Evolutionary conservation across 2,888 invertebrate genomes (phyloP).

Genomic region (Acanthosoma haemorrhoidale): DNA sequence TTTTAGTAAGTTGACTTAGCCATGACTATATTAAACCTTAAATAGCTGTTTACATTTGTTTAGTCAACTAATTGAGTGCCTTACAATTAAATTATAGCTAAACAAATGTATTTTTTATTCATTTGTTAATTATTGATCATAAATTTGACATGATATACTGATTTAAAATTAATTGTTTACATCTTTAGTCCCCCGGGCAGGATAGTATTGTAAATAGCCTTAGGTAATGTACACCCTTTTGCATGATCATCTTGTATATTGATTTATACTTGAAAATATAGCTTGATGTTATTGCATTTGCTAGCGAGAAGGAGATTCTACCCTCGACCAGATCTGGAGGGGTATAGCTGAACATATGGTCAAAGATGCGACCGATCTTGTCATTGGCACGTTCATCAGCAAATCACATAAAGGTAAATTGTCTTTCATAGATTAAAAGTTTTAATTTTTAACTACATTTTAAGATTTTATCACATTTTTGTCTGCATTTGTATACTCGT

Average conservation of each 20-base stretch:
- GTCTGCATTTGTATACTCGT: too few relatives aligned
- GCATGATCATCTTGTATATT: not conserved
- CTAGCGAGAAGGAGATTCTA: conserved; percentile 17
- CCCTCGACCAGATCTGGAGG: conserved; percentile 16
- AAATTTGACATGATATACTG: too few relatives aligned
- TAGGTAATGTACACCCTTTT: not conserved
- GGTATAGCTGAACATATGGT: conserved; percentile 18
- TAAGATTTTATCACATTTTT: too few relatives aligned
- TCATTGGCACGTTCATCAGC: conserved; percentile 15
- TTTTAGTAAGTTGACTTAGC: too few relatives aligned
- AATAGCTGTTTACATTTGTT: too few relatives aligned
- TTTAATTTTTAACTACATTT: not conserved
- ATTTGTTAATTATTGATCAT: too few relatives aligned
- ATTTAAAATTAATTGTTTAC: not conserved
- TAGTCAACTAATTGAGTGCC: too few relatives aligned
- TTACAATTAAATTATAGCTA: too few relatives aligned
- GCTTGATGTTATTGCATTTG: not conserved
- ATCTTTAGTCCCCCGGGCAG: not conserved
- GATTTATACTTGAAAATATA: not conserved
- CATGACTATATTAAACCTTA: too few relatives aligned
- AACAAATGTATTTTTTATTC: too few relatives aligned
- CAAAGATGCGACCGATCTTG: conserved; percentile 20
- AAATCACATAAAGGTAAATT: not conserved
- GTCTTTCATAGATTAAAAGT: not conserved
- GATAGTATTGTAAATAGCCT: not conserved